Evolutionary conservation across 2,113 vertebrate genomes (phyloP), one percentile per base, ranked within the genome.

Genomic region (Chloropsis hardwickii): DNA sequence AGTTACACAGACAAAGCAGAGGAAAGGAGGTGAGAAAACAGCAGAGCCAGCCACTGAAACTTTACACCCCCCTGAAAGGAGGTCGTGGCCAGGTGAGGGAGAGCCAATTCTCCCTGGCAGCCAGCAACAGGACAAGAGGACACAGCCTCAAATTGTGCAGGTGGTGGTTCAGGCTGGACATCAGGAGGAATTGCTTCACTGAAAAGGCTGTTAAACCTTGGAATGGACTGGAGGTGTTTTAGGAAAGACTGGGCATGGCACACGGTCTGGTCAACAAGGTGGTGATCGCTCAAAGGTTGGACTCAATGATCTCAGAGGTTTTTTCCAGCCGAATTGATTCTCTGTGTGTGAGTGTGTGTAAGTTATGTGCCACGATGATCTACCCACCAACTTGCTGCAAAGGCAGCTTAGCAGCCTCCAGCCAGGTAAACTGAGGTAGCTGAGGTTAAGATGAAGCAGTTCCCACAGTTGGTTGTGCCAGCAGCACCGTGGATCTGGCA

Each of bases 201-300:
- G 33, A 69, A 33, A 10, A 12, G 54, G 8, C 12, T 69, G 27
- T 3, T 53, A 33, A 33, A 9, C 0, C 0, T 14, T 44, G 54
- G 18, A 37, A 37, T 15, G 27, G 22, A 4, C 2, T 3, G 22
- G 39, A 45, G 10, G 14, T 14, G 16, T 27, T 51, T 17, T 8
- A 51, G 37, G 14, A 28, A 51, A 22, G 5, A 6, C 16, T 44
- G 72, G 33, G 5, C 9, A 0, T 17, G 17, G 4, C 21, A 14
- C 22, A 27, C 6, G 14, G 37, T 86, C 37, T 77, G 14, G 61
- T 22, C 53, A 18, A 4, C 25, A 44, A 11, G 22, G 45, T 23
- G 6, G 13, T 51, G 37, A 19, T 45, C 11, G 2, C 22, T 15
- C 33, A 15, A 12, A 77, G 8, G 18, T 19, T 69, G 28, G 7